These are phyloP conservation scores for Rotaria magnacalcarata DNA, from an alignment of 2,888 invertebrate genomes.

Conservation along the genomic window DNA sequence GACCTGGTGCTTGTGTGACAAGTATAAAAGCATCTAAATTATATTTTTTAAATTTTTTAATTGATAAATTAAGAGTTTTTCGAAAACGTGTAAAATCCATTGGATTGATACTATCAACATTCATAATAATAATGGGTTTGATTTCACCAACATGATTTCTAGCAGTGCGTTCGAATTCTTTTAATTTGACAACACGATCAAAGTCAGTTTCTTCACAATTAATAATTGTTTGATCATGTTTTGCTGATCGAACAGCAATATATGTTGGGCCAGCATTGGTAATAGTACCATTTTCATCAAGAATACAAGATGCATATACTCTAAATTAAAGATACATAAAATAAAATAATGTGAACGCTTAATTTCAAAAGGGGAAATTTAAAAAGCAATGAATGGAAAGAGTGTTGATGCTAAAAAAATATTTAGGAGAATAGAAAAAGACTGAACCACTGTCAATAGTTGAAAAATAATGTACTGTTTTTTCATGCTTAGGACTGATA, in stretches of 20 bases:
- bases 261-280: neutral
- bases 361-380: too few relatives aligned
- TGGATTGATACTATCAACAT: constrained; percentile 51
- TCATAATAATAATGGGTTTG: constrained; percentile 47
- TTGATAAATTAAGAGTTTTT: constrained; percentile 47
- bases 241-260: neutral
- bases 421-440: too few relatives aligned
- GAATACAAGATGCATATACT: neutral
- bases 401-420: too few relatives aligned
- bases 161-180: constrained; percentile 17
- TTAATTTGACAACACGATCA: neutral
- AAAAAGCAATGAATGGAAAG: too few relatives aligned
- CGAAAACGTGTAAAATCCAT: constrained; percentile 50
- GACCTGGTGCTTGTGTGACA: constrained; percentile 51
- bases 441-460: too few relatives aligned
- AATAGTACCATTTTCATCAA: neutral
- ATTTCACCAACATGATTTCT: constrained; percentile 28
- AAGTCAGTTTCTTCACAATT: neutral
- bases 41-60: constrained; percentile 48
- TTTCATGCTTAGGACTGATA: too few relatives aligned
- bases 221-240: constrained; percentile 19
- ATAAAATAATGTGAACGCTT: too few relatives aligned
- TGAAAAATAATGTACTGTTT: too few relatives aligned
- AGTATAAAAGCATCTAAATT: constrained; percentile 37
- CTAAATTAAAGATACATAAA: neutral